Base-by-base conservation (phyloP, 1,140 invertebrate species). In the Cepaea nemoralis region DNA sequence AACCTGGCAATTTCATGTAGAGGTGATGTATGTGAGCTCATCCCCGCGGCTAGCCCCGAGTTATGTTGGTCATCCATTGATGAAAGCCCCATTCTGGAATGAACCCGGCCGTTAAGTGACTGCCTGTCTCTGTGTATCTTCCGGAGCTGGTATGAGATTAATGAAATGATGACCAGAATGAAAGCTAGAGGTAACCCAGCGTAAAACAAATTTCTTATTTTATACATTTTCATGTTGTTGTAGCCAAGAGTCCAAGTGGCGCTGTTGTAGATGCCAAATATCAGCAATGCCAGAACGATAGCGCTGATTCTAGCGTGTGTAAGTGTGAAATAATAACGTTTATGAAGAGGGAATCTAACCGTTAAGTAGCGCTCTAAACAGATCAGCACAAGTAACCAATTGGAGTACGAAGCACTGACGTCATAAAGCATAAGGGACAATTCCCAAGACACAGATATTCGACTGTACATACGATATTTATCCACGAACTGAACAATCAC, bases 371-470 rank as follows among this genome's bases (percentile, higher is more conserved):
- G 69, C 88, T 89, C 88, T 1, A 86, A 59, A 24, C 87, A 86
- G 83, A 89, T 85, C 31, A 84, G 82, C 31, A 88, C 86, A 0
- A 89, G 78, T 31, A 88, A 81, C 88, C 88, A 89, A 75, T 87
- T 89, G n/a, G 87, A 66, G 77, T 86, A 89, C 40, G 84, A 88
- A 35, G 82, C 84, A 69, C 83, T 81, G 22, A 82, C 78, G n/a
- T 83, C 79, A 63, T 78, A 82, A 24, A 87, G 85, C 14, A 84
- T 31, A 35, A 84, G 77, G 33, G 84, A 83, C 48, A 87, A 69
- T 10, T 82, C 19, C 69, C 48, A 45, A 5, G 35, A 55, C 14
- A 35, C 35, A 1, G 45, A 27, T 14, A n/a, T 63, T 12, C 6
- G 37, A 39, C 83, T 80, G 48, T 59, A 78, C n/a, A 86, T 48